Conservation (phyloP, 2,888 invertebrate genomes). For the Sesia apiformis region DNA sequence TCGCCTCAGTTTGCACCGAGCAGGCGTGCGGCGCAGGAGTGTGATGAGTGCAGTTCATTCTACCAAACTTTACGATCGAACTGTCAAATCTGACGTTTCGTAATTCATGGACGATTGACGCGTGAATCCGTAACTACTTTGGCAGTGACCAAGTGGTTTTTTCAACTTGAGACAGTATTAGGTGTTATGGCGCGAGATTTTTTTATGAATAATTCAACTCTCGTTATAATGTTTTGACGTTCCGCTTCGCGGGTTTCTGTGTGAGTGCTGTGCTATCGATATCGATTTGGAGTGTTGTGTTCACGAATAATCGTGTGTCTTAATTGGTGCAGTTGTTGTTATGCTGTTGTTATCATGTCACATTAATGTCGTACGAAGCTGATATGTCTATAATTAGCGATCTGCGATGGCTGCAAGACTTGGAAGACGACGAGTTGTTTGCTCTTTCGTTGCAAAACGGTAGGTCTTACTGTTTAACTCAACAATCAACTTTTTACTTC, state of each 20-base stretch:
- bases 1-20: slow-evolving; percentile 38
- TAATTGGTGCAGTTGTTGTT: slow-evolving; percentile 29
- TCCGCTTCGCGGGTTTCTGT: slow-evolving; percentile 34
- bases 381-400: slow-evolving; percentile 71
- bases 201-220: slow-evolving; percentile 34
- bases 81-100: slow-evolving; percentile 63
- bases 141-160: slow-evolving; percentile 1
- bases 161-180: background rate
- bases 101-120: slow-evolving; percentile 26
- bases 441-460: slow-evolving; percentile 70
- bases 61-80: slow-evolving; percentile 42
- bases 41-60: slow-evolving; percentile 36
- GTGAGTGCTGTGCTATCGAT: slow-evolving; percentile 39
- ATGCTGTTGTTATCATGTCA: slow-evolving; percentile 53
- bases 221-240: slow-evolving; percentile 38
- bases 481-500: slow-evolving; percentile 9
- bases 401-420: slow-evolving; percentile 67
- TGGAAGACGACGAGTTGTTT: slow-evolving; percentile 65
- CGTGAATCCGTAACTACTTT: slow-evolving; percentile 15
- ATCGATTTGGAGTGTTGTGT: slow-evolving; percentile 30
- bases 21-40: slow-evolving; percentile 38
- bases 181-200: slow-evolving; percentile 31
- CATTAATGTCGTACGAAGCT: slow-evolving; percentile 60
- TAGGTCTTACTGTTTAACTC: slow-evolving; percentile 23
- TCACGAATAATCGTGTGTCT: slow-evolving; percentile 9